Percentiles rank a stretch among this genome's conserved stretches.
Conservation (phyloP, 2,888 invertebrate species). For the Callosobruchus maculatus region DNA sequence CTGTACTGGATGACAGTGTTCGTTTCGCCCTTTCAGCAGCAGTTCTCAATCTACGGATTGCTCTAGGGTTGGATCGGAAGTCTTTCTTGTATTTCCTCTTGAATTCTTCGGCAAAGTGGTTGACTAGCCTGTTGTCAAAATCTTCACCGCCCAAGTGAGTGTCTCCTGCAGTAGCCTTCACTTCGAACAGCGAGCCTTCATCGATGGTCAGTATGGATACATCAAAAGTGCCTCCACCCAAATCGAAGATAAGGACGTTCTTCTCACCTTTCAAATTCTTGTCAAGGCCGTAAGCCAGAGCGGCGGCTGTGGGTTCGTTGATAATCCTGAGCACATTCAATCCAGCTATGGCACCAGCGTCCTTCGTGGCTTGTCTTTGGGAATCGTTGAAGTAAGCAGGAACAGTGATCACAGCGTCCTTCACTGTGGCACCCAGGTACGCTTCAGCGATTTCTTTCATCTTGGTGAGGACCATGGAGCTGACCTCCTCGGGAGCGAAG, state of each 20-base stretch:
- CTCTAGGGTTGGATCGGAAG: constrained; percentile 56
- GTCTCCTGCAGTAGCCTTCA: constrained; percentile 78
- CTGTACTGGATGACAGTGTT: constrained; percentile 71
- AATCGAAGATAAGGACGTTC: constrained; percentile 63
- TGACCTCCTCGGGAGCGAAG: constrained; percentile 68
- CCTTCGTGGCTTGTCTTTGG: constrained; percentile 75
- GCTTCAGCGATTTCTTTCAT: constrained; percentile 36
- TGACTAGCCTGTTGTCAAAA: constrained; percentile 57
- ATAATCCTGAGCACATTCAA: constrained; percentile 79
- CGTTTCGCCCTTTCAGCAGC: constrained; percentile 77
- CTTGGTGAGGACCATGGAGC: constrained; percentile 61
- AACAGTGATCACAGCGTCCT: constrained; percentile 50
- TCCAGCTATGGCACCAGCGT: constrained; percentile 63
- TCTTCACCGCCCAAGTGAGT: constrained; percentile 80
- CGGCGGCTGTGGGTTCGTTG: constrained; percentile 61
- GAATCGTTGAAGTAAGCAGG: constrained; percentile 57
- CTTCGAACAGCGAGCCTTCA: constrained; percentile 79
- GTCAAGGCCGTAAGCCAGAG: constrained; percentile 31
- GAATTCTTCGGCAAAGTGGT: constrained; percentile 64
- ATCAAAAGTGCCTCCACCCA: constrained; percentile 70
- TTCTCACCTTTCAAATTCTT: constrained; percentile 30
- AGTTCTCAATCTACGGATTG: constrained; percentile 66
- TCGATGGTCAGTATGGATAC: constrained; percentile 81
- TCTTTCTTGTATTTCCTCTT: constrained; percentile 70
- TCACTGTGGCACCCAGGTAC: constrained; percentile 55